Evolutionary conservation across 2,888 invertebrate species (phyloP), one percentile per base, ranked within the genome.

Genomic region (Eupeodes luniger): DNA sequence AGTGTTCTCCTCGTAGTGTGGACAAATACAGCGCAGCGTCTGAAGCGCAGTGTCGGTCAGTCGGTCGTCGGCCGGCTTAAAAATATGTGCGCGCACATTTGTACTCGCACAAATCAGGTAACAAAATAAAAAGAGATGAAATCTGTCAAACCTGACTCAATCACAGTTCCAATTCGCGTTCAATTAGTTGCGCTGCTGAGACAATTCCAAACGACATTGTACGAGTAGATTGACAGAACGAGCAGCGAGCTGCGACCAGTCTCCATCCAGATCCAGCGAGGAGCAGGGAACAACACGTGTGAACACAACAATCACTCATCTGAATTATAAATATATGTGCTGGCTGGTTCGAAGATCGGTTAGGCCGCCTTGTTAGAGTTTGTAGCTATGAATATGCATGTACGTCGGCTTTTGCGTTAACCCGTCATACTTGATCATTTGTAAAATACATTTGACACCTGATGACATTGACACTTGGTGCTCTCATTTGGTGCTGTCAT

Each of bases 391-490:
- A 12, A 12, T 36, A n/a, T 3, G 14, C 12, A 34, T 34, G 36
- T 10, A 61, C 59, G 72, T 57, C 72, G 55, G 11, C 4, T 53
- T 27, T 16, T 59, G 36, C 53, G 40, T 70, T 16, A 51, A 40
- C 19, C 27, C 47, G 69, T 49, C 55, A 40, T 11, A 75, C 66
- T 66, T 80, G 88, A 85, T 88, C 85, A 89, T 89, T 89, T 89
- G 85, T 85, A 76, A 85, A 77, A 85, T 76, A 82, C 79, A 76
- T 82, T 89, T 89, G 89, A 85, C 89, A 89, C 82, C 85, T 85
- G 85, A 89, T 81, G 89, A 89, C 89, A 89, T 89, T 89, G 89
- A 89, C 89, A 89, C 89, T 89, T 85, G 79, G 89, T 76, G 76
- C 85, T 89, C 81, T 88, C 77, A 81, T 84, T 88, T 77, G 76